Conservation (phyloP, 1,140 invertebrate genomes). For the Bicyclus anynana region DNA sequence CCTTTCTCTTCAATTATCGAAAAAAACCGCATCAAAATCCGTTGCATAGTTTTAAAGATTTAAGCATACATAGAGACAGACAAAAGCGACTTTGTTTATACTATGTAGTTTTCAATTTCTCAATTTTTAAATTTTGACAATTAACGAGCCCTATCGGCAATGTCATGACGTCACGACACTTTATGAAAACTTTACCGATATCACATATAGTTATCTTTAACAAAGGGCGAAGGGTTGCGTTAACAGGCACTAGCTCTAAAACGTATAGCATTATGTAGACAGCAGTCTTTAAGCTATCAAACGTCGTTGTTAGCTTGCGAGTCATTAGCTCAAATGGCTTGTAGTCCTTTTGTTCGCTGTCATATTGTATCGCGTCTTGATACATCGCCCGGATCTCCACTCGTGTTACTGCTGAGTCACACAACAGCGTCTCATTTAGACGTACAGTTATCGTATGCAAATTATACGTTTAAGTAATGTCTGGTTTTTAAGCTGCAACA, state of each 20-base stretch:
- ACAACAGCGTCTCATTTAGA: not conserved
- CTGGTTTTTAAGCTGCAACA: slow-evolving; percentile 2
- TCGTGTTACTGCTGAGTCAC: slow-evolving; percentile 11
- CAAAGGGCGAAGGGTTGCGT: no score
- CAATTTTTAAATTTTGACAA: no score
- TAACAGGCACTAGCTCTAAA: not conserved
- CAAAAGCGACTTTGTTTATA: no score
- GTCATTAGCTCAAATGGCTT: slow-evolving; percentile 28
- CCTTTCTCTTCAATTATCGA: no score
- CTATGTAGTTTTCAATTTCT: no score
- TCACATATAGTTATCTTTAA: no score
- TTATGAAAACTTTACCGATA: no score
- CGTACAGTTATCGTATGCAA: not conserved
- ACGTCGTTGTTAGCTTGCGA: slow-evolving; percentile 18
- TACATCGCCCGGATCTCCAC: slow-evolving; percentile 10
- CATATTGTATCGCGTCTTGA: slow-evolving; percentile 5
- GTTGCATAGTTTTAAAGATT: no score
- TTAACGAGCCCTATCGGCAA: no score
- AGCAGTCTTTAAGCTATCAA: not conserved
- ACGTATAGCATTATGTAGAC: not conserved
- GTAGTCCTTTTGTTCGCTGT: slow-evolving; percentile 22
- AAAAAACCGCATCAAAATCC: no score
- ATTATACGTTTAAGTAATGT: not conserved
- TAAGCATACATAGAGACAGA: no score
- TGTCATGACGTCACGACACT: no score